Conservation (phyloP, 2,797 vertebrate genomes). For the Momotus momota region DNA sequence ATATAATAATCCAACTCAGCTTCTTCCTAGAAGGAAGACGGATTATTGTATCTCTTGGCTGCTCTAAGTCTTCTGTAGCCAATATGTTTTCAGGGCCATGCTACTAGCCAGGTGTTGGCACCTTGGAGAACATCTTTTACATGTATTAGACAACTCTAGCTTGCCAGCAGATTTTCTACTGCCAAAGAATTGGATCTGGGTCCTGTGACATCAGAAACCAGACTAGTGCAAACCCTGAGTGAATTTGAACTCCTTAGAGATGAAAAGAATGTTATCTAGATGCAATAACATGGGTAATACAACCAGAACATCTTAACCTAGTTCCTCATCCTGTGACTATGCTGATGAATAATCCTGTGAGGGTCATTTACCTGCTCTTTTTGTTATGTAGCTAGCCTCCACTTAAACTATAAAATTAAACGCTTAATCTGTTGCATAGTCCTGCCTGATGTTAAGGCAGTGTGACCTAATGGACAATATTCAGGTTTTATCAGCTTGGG, state of each 20-base stretch:
- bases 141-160: background rate
- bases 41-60: background rate
- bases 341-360: background rate
- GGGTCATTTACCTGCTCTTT: background rate
- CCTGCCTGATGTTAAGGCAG: background rate
- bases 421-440: background rate
- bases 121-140: background rate
- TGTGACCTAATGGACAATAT: background rate
- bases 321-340: background rate
- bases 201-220: background rate
- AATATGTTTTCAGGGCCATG: background rate
- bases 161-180: background rate
- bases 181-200: background rate
- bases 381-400: background rate
- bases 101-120: background rate
- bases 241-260: background rate
- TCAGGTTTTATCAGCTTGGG: background rate
- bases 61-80: background rate
- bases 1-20: background rate
- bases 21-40: background rate
- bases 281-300: background rate
- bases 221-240: background rate
- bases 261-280: background rate
- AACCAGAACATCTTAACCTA: background rate
- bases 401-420: background rate